These are phyloP conservation scores for Portevinia maculata DNA, from an alignment of 2,888 invertebrate genomes.

Conservation along the genomic window DNA sequence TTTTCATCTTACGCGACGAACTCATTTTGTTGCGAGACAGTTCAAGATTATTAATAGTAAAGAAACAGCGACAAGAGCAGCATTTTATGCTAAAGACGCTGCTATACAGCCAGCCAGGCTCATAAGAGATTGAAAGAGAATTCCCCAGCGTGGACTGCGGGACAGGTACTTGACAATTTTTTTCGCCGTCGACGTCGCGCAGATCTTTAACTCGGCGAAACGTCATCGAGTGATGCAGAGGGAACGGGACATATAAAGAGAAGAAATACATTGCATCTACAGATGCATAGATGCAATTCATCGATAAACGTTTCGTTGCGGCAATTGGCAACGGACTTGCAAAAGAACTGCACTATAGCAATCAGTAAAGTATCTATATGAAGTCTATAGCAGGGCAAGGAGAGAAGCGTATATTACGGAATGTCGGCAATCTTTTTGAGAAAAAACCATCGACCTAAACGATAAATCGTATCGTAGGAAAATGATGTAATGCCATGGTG, in stretches of 20 bases:
- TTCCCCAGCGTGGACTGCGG: constrained; percentile 58
- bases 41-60: constrained; percentile 72
- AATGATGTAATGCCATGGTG: constrained; percentile 64
- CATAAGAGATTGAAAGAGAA: constrained; percentile 59
- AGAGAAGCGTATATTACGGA: constrained; percentile 25
- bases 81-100: constrained; percentile 68
- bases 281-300: constrained; percentile 73
- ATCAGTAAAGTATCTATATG: constrained; percentile 46
- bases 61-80: constrained; percentile 47
- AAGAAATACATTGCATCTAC: constrained; percentile 69
- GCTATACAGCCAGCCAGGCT: neutral
- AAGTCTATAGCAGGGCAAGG: constrained; percentile 9
- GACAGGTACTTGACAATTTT: constrained; percentile 73
- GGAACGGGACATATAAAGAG: too few relatives aligned
- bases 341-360: constrained; percentile 35
- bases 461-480: constrained; percentile 69
- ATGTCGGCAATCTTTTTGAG: constrained; percentile 70
- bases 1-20: constrained; percentile 70
- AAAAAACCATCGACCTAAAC: constrained; percentile 65
- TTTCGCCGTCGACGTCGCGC: constrained; percentile 11
- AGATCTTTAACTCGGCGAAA: constrained; percentile 64
- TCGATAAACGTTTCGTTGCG: constrained; percentile 67
- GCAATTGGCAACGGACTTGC: constrained; percentile 54
- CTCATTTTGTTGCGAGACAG: constrained; percentile 62
- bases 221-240: constrained; percentile 51